phyloP scores from a whole-genome alignment of 2,888 invertebrate species.

The Lasioglossum morio region DNA sequence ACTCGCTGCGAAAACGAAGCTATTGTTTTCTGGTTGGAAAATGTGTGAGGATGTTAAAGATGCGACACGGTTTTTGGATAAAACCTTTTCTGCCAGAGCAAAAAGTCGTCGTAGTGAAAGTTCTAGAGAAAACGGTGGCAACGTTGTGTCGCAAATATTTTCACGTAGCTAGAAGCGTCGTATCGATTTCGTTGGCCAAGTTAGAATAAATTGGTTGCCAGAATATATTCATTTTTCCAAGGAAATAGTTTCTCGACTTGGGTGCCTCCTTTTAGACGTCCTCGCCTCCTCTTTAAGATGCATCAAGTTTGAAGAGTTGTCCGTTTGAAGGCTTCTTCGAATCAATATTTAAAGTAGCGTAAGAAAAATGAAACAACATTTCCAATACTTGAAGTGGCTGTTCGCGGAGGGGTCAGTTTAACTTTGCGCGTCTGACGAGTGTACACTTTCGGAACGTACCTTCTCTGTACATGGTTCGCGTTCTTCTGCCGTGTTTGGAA shows the following conservation, averaged over 20 bases:
- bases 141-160: neutral
- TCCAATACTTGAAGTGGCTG: neutral
- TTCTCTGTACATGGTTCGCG: neutral
- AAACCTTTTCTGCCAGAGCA: no score
- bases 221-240: slow-evolving; percentile 1
- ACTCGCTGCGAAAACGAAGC: neutral
- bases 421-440: neutral
- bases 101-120: no score
- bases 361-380: neutral
- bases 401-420: neutral
- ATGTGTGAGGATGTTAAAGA: no score
- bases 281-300: neutral
- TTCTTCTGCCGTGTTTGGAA: neutral
- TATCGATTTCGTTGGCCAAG: neutral
- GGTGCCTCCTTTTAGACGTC: neutral
- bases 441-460: neutral
- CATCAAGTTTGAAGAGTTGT: neutral
- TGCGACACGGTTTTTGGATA: no score
- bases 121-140: neutral
- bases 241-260: neutral
- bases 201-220: neutral
- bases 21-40: no score
- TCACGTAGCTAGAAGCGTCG: neutral
- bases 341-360: slow-evolving; percentile 5
- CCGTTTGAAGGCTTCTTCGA: neutral